Evolutionary conservation across 1,140 invertebrate species (phyloP), one percentile per base, ranked within the genome.

Genomic region (Leptestheria dahalacensis): DNA sequence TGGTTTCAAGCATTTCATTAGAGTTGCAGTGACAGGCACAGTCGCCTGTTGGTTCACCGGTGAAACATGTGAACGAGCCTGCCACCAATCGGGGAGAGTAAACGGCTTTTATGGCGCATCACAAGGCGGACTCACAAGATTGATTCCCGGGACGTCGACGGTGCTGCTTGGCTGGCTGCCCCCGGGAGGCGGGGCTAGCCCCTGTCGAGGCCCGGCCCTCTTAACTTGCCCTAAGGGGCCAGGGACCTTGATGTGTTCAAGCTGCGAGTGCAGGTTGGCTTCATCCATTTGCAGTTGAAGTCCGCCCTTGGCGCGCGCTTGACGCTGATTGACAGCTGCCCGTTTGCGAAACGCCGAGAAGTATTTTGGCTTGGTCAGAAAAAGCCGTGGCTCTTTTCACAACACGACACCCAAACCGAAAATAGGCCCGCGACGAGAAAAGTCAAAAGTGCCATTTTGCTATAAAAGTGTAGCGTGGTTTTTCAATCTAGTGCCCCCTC

Each of bases 311-410:
- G 53, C 53, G 53, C 53, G 53, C 26, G 53, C 53, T 33, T 55
- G 53, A 55, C 53, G 53, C 53, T 55, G 53, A 55, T 55, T 55
- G 53, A 55, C 53, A 55, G 53, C 53, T 33, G 53, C 26, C 53
- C 53, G 26, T 41, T 41, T 41, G 33, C 6, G 6, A 15, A 41
- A 41, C 33, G 15, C 6, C 33, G 33, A 41, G 33, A 41, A 41
- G 33, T 41, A 9, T 41, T 41, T 41, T 6, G 33, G 33, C 33
- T 9, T 9, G 6, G 6, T 6, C 6, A 41, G 33, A 41, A 41
- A 41, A 41, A 15, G 33, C 33, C 33, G 33, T 41, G 6, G 33
- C 33, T 41, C 15, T 41, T 41, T 41, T n/a, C n/a, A n/a, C n/a
- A n/a, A n/a, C n/a, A n/a, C n/a, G n/a, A n/a, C n/a, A n/a, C n/a